Conservation (phyloP, 2,113 vertebrate genomes). For the Pelecanus crispus region DNA sequence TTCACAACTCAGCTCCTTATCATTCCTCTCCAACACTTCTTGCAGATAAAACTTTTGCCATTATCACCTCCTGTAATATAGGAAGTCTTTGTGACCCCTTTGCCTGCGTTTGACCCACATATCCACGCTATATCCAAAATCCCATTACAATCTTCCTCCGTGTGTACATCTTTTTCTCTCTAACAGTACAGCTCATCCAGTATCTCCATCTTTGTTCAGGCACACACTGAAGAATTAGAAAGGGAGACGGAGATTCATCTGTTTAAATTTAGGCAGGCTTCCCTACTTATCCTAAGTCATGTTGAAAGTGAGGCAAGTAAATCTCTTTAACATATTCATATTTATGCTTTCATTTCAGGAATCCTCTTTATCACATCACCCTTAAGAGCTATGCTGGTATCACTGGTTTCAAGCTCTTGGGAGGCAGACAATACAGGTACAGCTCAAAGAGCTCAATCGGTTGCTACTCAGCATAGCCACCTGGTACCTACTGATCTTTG, state of each 20-base stretch:
- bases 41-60: neutral
- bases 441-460: neutral
- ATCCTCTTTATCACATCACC: neutral
- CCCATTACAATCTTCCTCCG: neutral
- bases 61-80: neutral
- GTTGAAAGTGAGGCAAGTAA: constrained; percentile 22
- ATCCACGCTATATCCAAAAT: neutral
- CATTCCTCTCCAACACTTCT: constrained; percentile 33
- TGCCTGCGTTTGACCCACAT: neutral
- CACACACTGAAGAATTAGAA: constrained; percentile 13
- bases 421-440: neutral
- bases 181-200: neutral
- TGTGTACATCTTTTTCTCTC: neutral
- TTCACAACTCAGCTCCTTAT: constrained; percentile 48
- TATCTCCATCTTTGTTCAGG: neutral
- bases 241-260: constrained; percentile 5
- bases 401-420: neutral
- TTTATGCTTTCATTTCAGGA: constrained; percentile 20
- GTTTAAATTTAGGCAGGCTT: constrained; percentile 50
- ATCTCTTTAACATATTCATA: constrained; percentile 44
- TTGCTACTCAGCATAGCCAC: neutral
- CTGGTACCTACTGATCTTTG: neutral
- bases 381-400: neutral
- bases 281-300: constrained; percentile 38
- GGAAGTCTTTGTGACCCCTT: neutral